Conservation (phyloP, 1,140 invertebrate species). For the Lysiphlebus fabarum region DNA sequence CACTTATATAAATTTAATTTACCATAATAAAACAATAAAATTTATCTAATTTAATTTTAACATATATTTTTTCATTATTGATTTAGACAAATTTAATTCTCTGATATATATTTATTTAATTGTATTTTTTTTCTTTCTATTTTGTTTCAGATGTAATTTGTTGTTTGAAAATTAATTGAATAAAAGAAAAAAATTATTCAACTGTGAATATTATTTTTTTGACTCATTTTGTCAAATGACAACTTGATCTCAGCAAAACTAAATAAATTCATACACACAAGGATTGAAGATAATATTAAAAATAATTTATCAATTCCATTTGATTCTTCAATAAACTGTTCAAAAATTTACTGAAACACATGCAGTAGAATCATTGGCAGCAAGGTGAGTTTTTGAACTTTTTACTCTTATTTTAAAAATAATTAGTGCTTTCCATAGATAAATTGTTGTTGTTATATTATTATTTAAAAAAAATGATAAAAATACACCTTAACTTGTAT, state of each 20-base stretch:
- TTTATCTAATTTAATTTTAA: constrained; percentile 2
- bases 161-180: no score
- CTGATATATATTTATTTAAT: background rate
- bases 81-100: background rate
- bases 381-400: no score
- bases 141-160: no score
- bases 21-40: constrained; percentile 12
- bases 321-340: no score
- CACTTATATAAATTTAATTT: background rate
- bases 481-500: background rate
- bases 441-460: no score
- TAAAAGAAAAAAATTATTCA: constrained; percentile 25
- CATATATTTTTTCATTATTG: background rate
- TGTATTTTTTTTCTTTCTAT: background rate
- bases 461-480: no score
- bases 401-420: no score
- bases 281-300: no score
- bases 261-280: constrained; percentile 3
- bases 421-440: no score
- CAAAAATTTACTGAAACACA: no score
- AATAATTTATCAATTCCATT: no score
- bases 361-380: no score
- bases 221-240: background rate
- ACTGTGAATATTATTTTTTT: constrained; percentile 19
- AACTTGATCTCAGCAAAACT: background rate